Conservation (phyloP, 2,797 vertebrate species). For the Falco columbarius region DNA sequence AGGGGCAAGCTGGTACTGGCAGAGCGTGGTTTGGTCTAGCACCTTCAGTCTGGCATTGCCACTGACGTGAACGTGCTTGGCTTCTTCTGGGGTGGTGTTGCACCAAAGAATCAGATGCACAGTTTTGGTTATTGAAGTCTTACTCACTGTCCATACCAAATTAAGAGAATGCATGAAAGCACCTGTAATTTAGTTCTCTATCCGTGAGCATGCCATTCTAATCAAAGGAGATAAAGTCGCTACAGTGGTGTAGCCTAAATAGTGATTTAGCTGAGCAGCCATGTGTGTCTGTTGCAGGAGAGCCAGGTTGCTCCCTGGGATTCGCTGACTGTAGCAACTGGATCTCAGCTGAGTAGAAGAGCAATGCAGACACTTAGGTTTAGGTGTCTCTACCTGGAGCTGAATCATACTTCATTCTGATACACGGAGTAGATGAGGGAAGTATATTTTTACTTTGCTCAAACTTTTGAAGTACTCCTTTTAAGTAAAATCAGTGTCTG, state of each 20-base stretch:
- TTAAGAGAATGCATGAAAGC: neutral
- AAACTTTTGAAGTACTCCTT: neutral
- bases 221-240: neutral
- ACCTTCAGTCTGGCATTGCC: neutral
- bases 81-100: neutral
- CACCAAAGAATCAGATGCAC: neutral
- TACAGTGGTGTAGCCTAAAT: neutral
- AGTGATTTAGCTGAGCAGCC: neutral
- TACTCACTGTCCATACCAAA: neutral
- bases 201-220: accelerated
- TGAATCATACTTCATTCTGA: neutral
- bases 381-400: neutral
- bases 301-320: neutral
- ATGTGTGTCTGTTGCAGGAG: neutral
- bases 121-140: neutral
- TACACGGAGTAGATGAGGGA: neutral
- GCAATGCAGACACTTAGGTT: neutral
- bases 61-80: neutral
- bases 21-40: neutral
- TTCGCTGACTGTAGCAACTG: neutral
- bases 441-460: neutral
- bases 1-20: accelerated
- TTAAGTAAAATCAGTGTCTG: neutral
- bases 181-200: neutral
- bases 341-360: neutral